A percentile compares a stretch with the other conserved stretches of the same genome.
phyloP scores from a whole-genome alignment of 2,113 vertebrate genomes.

The Seriola dumerili region DNA sequence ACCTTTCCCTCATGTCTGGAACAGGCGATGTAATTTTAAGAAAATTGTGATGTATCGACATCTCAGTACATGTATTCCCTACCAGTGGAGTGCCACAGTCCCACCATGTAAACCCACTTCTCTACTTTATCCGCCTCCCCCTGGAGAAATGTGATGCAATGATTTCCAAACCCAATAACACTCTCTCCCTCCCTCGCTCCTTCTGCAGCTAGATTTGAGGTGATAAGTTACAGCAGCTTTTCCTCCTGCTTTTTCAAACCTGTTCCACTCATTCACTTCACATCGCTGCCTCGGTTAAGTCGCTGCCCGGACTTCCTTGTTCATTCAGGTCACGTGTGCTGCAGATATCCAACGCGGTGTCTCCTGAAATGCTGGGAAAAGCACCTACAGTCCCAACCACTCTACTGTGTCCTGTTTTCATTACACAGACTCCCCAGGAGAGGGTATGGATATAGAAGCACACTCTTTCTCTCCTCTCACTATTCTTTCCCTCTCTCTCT shows the following conservation, averaged over 20 bases:
- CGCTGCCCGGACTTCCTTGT: constrained; percentile 23
- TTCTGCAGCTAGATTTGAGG: constrained; percentile 38
- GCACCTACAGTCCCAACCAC: constrained; percentile 42
- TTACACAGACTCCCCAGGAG: constrained; percentile 62
- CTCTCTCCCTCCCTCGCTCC: background rate
- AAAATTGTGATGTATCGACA: background rate
- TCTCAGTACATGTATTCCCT: constrained; percentile 19
- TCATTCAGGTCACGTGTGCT: constrained; percentile 41
- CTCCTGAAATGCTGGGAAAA: constrained; percentile 50
- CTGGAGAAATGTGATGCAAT: constrained; percentile 55
- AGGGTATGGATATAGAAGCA: constrained; percentile 42
- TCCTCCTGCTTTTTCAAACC: constrained; percentile 16
- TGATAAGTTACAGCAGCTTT: constrained; percentile 47
- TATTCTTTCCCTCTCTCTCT: constrained; percentile 4
- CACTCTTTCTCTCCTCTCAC: constrained; percentile 22
- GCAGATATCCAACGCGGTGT: constrained; percentile 39
- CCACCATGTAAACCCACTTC: constrained; percentile 34
- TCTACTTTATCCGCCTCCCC: constrained; percentile 17
- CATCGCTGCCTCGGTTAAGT: constrained; percentile 33
- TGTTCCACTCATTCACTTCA: constrained; percentile 43
- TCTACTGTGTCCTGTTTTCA: constrained; percentile 70
- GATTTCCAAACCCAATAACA: constrained; percentile 41
- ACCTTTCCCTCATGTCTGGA: background rate
- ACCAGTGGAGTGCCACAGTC: constrained; percentile 1
- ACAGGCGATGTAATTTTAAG: background rate